Conservation (phyloP, 53 echinoderm and acorn worm genomes). For the Crossaster papposus region DNA sequence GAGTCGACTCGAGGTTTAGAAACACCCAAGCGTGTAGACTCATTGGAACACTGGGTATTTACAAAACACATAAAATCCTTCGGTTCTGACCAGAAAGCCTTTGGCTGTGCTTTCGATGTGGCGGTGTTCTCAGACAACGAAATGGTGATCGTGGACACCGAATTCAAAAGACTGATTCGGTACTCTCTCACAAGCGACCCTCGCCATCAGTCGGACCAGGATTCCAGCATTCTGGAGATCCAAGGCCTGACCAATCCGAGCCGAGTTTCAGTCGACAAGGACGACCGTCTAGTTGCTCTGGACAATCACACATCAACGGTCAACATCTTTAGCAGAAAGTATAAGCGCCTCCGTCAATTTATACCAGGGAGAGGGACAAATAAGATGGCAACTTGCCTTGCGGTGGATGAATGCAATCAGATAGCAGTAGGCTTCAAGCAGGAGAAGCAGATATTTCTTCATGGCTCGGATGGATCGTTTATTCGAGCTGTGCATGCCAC, state of each 20-base stretch:
- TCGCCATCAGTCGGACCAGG: background rate
- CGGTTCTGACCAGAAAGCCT: background rate
- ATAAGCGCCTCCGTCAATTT: background rate
- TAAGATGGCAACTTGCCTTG: constrained; percentile 8
- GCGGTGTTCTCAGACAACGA: background rate
- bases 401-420: constrained; percentile 22
- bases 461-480: background rate
- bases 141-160: background rate
- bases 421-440: constrained; percentile 36
- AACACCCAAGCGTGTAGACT: background rate
- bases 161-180: background rate
- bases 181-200: background rate
- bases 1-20: background rate
- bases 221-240: background rate
- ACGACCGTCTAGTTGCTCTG: background rate
- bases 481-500: background rate
- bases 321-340: constrained; percentile 4
- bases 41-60: background rate
- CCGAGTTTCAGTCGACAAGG: background rate
- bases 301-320: background rate
- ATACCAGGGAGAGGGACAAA: background rate
- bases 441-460: constrained; percentile 9
- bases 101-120: background rate
- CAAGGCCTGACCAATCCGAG: background rate
- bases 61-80: background rate